Evolutionary conservation across 2,888 invertebrate species (phyloP).

Genomic region (Drosophila picticornis): DNA sequence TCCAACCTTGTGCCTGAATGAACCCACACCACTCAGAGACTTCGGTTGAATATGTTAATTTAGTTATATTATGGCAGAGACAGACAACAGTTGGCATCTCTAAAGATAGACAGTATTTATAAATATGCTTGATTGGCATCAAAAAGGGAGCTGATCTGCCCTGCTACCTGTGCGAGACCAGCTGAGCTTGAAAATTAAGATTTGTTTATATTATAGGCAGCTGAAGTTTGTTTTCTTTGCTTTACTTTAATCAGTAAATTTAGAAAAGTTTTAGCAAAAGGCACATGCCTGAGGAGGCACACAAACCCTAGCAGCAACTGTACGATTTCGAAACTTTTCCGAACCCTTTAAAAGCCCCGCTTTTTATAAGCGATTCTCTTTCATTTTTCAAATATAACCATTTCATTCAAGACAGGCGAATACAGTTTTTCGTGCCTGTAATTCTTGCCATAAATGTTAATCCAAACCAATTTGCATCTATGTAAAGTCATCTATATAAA

Average conservation of each 20-base stretch:
- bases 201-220: background rate
- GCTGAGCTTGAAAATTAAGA: background rate
- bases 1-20: background rate
- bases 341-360: background rate
- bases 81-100: background rate
- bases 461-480: background rate
- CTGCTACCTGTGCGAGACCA: too few species aligned
- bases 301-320: background rate
- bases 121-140: background rate
- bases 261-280: too few species aligned
- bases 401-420: too few species aligned
- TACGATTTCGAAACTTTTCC: accelerated
- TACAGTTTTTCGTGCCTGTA: background rate
- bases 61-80: background rate
- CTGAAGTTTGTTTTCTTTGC: too few species aligned
- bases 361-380: background rate
- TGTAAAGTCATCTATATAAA: background rate
- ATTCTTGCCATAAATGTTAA: background rate
- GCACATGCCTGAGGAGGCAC: background rate
- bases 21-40: background rate
- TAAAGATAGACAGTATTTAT: background rate
- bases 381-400: background rate
- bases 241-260: too few species aligned
- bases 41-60: background rate
- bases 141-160: background rate